phyloP scores from a whole-genome alignment of 2,888 invertebrate species.

The Timema podura region DNA sequence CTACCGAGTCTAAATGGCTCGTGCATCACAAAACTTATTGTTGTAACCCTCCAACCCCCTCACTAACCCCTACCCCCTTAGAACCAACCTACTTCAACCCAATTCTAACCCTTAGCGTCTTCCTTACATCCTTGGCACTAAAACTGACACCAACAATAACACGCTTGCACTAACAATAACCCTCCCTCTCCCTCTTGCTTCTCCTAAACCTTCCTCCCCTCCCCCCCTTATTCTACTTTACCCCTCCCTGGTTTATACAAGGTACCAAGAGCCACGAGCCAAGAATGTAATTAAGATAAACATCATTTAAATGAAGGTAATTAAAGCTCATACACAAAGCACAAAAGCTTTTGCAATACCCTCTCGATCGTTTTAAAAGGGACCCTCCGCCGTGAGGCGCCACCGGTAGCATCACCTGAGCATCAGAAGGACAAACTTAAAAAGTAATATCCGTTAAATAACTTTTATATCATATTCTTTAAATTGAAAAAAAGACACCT shows the following conservation, averaged over 20 bases:
- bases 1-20: conserved; percentile 15
- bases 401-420: too few relatives aligned
- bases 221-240: conserved; percentile 11
- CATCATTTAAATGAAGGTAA: conserved; percentile 34
- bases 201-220: not conserved
- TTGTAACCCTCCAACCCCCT: conserved; percentile 16
- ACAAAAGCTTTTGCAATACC: not conserved
- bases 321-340: conserved; percentile 27
- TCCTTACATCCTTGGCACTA: conserved; percentile 10
- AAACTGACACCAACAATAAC: conserved; percentile 32
- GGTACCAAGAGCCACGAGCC: conserved; percentile 25
- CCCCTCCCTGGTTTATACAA: conserved; percentile 26
- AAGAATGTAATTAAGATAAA: conserved; percentile 33
- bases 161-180: conserved; percentile 10
- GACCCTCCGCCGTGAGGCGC: too few relatives aligned
- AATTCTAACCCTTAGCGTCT: too few relatives aligned
- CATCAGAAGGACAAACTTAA: too few relatives aligned
- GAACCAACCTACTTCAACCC: too few relatives aligned
- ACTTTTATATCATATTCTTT: too few relatives aligned
- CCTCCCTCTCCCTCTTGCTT: not conserved
- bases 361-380: not conserved
- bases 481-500: too few relatives aligned
- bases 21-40: conserved; percentile 29
- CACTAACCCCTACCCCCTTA: conserved; percentile 6
- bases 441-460: too few relatives aligned